These are phyloP conservation scores for Suillia variegata DNA, from an alignment of 2,888 invertebrate genomes.

Conservation along the genomic window DNA sequence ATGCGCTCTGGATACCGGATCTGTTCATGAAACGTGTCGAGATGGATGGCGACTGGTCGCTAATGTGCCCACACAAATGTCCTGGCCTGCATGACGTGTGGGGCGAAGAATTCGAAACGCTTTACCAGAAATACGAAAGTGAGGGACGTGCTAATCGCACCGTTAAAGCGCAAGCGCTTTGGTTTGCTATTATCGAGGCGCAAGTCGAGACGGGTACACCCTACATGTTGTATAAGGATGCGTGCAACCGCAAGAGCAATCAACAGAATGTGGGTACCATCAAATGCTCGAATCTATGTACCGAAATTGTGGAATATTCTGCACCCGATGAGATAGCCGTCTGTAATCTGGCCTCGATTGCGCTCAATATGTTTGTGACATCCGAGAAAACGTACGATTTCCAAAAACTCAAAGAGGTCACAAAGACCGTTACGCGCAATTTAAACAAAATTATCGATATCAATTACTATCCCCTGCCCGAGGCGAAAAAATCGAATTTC, in stretches of 20 bases:
- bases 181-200: conserved; percentile 92
- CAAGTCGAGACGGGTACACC: conserved; percentile 98
- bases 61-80: conserved; percentile 96
- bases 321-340: conserved; percentile 93
- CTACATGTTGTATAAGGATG: conserved; percentile 95
- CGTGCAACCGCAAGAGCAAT: conserved; percentile 96
- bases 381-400: conserved; percentile 85
- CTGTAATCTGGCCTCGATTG: conserved; percentile 97
- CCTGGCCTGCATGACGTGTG: conserved; percentile 90
- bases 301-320: conserved; percentile 96
- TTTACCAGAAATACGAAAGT: conserved; percentile 87
- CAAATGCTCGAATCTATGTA: conserved; percentile 96
- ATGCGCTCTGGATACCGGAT: conserved; percentile 97
- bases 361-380: conserved; percentile 90
- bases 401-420: conserved; percentile 80
- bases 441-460: conserved; percentile 96
- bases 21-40: conserved; percentile 96
- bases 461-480: conserved; percentile 92
- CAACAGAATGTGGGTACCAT: conserved; percentile 98
- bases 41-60: conserved; percentile 82
- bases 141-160: conserved; percentile 73
- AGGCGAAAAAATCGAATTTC: conserved; percentile 86
- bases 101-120: conserved; percentile 91
- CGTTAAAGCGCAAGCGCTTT: conserved; percentile 83
- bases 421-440: conserved; percentile 87